phyloP scores from a whole-genome alignment of 1,140 invertebrate genomes.

The Halictus rubicundus region DNA sequence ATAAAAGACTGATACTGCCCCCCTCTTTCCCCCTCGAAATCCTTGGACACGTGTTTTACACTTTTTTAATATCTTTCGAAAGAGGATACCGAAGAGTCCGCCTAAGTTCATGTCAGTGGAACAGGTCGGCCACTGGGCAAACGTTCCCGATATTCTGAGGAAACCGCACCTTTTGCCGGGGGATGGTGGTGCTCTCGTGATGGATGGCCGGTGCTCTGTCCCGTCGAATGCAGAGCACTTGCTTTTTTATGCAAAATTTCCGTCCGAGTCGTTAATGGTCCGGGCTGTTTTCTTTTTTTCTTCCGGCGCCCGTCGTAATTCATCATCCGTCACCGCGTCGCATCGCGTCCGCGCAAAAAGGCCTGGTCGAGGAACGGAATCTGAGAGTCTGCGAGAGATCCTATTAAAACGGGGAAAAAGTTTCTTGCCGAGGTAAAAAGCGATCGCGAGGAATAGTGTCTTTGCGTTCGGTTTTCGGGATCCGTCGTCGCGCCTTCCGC shows the following conservation, averaged over 20 bases:
- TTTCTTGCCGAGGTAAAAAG: too few species aligned
- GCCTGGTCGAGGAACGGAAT: background rate
- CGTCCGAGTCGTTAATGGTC: background rate
- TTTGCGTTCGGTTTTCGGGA: too few species aligned
- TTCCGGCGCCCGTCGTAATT: background rate
- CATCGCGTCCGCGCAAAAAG: background rate
- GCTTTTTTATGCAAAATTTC: background rate
- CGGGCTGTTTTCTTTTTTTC: background rate
- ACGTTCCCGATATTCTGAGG: background rate
- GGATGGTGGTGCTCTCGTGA: background rate
- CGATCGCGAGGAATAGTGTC: too few species aligned
- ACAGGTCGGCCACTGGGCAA: too few species aligned
- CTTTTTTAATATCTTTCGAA: too few species aligned
- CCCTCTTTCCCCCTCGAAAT: too few species aligned
- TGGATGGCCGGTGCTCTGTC: background rate
- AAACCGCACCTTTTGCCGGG: background rate
- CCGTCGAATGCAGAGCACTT: background rate
- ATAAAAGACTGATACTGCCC: too few species aligned
- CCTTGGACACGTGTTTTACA: too few species aligned
- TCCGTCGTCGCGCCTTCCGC: too few species aligned
- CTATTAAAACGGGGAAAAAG: background rate
- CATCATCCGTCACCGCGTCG: background rate
- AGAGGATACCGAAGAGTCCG: too few species aligned
- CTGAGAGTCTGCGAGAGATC: background rate
- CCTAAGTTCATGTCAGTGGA: too few species aligned